A percentile compares a stretch with the other conserved stretches of the same genome.
Evolutionary conservation across 2,888 invertebrate species (phyloP).

Genomic region (Nemapogon koenigi): DNA sequence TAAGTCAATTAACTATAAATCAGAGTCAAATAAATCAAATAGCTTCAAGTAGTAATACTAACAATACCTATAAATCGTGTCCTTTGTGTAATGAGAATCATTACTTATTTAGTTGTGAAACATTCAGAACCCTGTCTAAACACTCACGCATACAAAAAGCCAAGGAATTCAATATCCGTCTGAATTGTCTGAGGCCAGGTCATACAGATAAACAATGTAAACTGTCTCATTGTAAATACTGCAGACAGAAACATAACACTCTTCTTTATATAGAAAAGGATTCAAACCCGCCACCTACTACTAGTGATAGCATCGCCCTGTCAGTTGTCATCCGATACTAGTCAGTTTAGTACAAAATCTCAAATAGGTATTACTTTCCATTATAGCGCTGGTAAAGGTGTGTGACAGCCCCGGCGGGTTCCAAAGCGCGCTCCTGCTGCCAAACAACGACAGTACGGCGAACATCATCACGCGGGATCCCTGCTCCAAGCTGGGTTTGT

Average conservation of each 20-base stretch:
- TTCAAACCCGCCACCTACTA: not conserved
- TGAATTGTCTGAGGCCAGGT: not conserved
- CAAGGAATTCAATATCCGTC: not conserved
- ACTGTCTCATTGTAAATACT: too few relatives aligned
- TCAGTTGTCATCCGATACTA: not conserved
- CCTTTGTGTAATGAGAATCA: not conserved
- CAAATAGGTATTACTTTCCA: conserved; percentile 15
- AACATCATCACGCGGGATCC: conserved; percentile 12
- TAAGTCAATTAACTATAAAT: not conserved
- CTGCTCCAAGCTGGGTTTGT: conserved; percentile 13
- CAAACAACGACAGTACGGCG: conserved; percentile 12
- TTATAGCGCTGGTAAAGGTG: conserved; percentile 14
- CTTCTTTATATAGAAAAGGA: not conserved
- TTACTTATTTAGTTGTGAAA: too few relatives aligned
- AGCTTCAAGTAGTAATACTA: not conserved
- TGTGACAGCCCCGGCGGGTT: conserved; percentile 6
- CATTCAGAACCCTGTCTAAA: not conserved
- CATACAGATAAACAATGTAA: not conserved
- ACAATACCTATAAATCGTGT: not conserved
- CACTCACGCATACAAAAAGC: not conserved
- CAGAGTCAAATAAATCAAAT: not conserved
- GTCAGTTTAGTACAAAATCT: not conserved
- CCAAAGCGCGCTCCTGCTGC: too few relatives aligned
- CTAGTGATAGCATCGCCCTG: not conserved
- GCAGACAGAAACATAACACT: too few relatives aligned